Percentiles rank a stretch among this genome's conserved stretches.
These are phyloP conservation scores for Columbina picui DNA, from an alignment of 2,113 vertebrate species.

Conservation along the genomic window DNA sequence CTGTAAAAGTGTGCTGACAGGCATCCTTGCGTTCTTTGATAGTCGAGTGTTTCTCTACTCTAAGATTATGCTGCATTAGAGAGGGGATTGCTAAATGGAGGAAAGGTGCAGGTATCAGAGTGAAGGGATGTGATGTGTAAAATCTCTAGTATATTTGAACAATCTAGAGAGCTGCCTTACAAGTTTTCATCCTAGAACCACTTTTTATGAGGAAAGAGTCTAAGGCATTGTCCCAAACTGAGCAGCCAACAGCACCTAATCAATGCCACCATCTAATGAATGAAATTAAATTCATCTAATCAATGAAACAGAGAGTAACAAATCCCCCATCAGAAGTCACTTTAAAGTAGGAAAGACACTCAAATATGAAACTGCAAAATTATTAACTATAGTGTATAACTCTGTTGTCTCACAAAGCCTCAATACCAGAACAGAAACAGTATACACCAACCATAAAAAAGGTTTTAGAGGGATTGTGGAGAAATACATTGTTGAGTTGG, in stretches of 20 bases:
- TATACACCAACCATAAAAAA: neutral
- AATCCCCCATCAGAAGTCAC: neutral
- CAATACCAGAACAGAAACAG: neutral
- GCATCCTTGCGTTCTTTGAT: neutral
- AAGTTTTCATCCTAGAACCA: neutral
- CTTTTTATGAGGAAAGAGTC: neutral
- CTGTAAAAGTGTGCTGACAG: neutral
- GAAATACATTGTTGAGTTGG: neutral
- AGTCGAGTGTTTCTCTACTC: neutral
- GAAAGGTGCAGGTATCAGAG: fast-evolving
- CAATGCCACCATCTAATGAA: neutral
- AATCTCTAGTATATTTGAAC: neutral
- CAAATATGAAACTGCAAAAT: neutral
- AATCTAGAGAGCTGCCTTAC: neutral
- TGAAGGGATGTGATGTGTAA: neutral
- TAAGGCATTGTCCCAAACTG: neutral
- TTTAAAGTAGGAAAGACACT: neutral
- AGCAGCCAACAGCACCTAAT: neutral
- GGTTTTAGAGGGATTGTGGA: neutral
- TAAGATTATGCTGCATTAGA: neutral
- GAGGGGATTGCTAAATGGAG: neutral
- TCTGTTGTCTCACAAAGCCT: neutral
- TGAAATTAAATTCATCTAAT: neutral
- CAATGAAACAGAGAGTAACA: neutral
- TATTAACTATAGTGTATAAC: neutral